phyloP scores from a whole-genome alignment of 2,797 vertebrate genomes.

The Coregonus sp. region DNA sequence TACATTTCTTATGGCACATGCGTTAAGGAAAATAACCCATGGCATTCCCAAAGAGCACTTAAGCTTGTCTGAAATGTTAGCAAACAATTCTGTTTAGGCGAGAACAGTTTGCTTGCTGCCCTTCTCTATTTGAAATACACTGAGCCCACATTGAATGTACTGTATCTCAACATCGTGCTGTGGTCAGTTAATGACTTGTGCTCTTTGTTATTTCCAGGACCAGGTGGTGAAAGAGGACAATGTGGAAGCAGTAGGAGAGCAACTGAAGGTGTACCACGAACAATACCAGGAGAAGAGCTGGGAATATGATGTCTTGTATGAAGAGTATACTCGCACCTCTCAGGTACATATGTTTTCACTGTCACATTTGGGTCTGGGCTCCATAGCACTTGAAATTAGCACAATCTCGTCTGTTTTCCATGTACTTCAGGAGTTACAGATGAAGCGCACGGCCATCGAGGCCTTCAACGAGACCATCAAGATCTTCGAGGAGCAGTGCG shows the following conservation, averaged over 20 bases:
- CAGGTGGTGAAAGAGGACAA: conserved; percentile 87
- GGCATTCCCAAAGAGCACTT: too few species aligned
- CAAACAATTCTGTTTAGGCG: background rate
- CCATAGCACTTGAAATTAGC: background rate
- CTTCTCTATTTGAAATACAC: too few species aligned
- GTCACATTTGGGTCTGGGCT: background rate
- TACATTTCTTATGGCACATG: too few species aligned
- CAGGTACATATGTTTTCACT: conserved; percentile 74
- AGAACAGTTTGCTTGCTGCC: background rate
- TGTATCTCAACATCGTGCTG: too few species aligned
- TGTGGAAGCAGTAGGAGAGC: conserved; percentile 86
- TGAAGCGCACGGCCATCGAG: conserved; percentile 89
- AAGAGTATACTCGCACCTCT: conserved; percentile 86
- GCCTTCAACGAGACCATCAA: conserved; percentile 93
- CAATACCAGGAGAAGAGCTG: conserved; percentile 91
- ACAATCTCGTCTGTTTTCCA: background rate
- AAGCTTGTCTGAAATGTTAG: too few species aligned
- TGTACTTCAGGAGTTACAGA: conserved; percentile 83
- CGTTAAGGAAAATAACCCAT: too few species aligned
- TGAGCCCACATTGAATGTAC: too few species aligned
- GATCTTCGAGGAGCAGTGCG: conserved; percentile 92
- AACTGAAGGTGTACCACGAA: conserved; percentile 88
- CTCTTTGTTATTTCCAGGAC: conserved; percentile 62
- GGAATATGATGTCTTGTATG: conserved; percentile 86
- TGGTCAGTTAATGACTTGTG: background rate